Percentiles rank a stretch among this genome's conserved stretches.
phyloP scores from a whole-genome alignment of 2,888 invertebrate species.

The Andricus curvator region DNA sequence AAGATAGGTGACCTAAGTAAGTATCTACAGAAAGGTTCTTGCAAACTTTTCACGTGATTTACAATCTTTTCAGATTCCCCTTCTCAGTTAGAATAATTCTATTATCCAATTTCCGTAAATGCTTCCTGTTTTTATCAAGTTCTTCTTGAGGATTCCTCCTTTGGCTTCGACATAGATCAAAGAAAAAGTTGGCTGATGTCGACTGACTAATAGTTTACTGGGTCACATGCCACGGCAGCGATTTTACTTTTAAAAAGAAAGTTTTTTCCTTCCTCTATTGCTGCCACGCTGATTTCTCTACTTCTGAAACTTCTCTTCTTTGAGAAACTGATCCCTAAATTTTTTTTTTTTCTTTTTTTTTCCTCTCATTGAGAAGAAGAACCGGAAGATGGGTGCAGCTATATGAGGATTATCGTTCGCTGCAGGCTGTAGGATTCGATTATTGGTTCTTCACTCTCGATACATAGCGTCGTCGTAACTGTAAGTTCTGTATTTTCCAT shows the following conservation, averaged over 20 bases:
- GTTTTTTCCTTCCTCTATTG: neutral
- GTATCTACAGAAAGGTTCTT: neutral
- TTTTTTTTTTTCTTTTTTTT: neutral
- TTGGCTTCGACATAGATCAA: constrained; percentile 1
- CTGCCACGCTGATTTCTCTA: neutral
- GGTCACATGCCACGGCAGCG: neutral
- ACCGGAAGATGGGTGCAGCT: constrained; percentile 13
- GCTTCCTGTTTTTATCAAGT: neutral
- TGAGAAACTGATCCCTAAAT: neutral
- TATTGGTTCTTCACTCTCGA: constrained; percentile 1
- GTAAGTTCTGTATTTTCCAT: neutral
- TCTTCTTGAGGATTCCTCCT: neutral
- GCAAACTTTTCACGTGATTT: neutral
- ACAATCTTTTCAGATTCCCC: neutral
- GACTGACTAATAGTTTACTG: constrained; percentile 4
- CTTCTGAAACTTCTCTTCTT: constrained; percentile 1
- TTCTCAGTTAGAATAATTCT: neutral
- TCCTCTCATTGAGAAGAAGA: neutral
- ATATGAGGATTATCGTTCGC: constrained; percentile 1
- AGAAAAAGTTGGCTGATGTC: neutral
- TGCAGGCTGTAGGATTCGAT: constrained; percentile 23
- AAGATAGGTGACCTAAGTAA: neutral
- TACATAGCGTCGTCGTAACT: constrained; percentile 5
- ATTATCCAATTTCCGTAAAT: constrained; percentile 11
- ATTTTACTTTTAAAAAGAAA: constrained; percentile 11